Evolutionary conservation across 1,140 invertebrate species (phyloP), one percentile per base, ranked within the genome.

Genomic region (Ephestia elutella): DNA sequence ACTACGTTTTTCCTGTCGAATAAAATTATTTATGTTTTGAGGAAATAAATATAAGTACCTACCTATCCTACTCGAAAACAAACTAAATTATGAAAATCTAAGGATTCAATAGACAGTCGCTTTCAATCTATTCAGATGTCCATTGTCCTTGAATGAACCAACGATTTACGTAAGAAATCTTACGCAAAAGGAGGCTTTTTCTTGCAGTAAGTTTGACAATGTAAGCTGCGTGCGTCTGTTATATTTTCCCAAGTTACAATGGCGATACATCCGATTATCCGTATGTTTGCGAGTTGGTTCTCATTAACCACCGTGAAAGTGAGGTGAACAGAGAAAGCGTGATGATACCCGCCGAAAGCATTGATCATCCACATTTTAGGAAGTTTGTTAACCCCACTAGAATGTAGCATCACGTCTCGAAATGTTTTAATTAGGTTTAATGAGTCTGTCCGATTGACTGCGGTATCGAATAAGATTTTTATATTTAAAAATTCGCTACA

Each of bases 261-360:
- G 54, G 11, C 58, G 56, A 57, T 54, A 54, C 49, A 70, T 71
- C 60, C 65, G 70, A 75, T 75, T 74, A 75, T 62, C 63, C 59
- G 59, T n/a, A 44, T 71, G 68, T 75, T 67, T 66, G 75, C 63
- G 59, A 70, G 77, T 68, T 68, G 64, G 66, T 70, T 78, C 75
- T 71, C 74, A 78, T 78, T 73, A 68, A 63, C 38, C 28, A 25
- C 18, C 70, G 78, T 73, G 82, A 85, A 85, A 85, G 82, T 80
- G 75, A 78, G 56, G 76, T 71, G 75, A 73, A 67, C 74, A 71
- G 80, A 81, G 82, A 85, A 85, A 85, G 82, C 81, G 30, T 44
- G 38, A 44, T 44, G 38, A n/a, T 44, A 77, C 68, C 59, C 49
- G 63, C 68, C 62, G 78, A 75, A 77, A 80, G 75, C 69, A 72